Evolutionary conservation across 2,797 vertebrate species (phyloP).

Genomic region (Xenentodon cancila): DNA sequence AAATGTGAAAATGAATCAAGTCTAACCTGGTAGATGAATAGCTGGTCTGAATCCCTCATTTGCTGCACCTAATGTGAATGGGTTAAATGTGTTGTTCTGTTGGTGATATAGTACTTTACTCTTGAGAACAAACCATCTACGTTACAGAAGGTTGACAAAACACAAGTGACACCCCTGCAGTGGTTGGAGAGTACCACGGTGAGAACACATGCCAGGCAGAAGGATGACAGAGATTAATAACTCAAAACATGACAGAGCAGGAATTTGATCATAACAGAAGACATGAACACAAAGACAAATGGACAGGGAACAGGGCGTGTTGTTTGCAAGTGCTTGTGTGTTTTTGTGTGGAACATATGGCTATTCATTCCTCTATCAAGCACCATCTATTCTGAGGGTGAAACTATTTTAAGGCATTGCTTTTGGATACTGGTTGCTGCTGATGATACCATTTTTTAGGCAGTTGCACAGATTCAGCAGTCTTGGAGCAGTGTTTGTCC

Average conservation of each 20-base stretch:
- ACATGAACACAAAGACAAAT: conserved; percentile 3
- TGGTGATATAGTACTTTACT: no score
- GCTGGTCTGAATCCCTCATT: no score
- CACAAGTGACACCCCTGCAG: conserved; percentile 23
- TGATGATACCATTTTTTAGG: conserved; percentile 36
- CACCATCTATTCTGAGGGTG: conserved; percentile 63
- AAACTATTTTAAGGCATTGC: conserved; percentile 60
- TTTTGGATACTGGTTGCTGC: conserved; percentile 52
- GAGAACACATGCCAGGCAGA: conserved; percentile 33
- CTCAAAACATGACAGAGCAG: conserved; percentile 1
- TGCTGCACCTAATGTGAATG: no score
- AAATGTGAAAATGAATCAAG: no score
- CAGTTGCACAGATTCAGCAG: conserved; percentile 45
- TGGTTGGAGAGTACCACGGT: conserved; percentile 18
- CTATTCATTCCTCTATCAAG: conserved; percentile 55
- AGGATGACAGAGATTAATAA: conserved; percentile 50
- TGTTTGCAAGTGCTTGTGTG: not conserved
- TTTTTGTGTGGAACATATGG: conserved; percentile 29
- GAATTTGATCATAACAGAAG: conserved; percentile 3
- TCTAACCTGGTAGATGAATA: no score
- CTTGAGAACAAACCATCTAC: no score
- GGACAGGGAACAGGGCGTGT: no score
- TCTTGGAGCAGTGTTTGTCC: conserved; percentile 30
- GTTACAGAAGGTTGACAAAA: not conserved
- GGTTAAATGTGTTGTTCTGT: no score